Base-by-base conservation (phyloP, 2,113 vertebrate species). In the Amphilophus citrinellus region DNA sequence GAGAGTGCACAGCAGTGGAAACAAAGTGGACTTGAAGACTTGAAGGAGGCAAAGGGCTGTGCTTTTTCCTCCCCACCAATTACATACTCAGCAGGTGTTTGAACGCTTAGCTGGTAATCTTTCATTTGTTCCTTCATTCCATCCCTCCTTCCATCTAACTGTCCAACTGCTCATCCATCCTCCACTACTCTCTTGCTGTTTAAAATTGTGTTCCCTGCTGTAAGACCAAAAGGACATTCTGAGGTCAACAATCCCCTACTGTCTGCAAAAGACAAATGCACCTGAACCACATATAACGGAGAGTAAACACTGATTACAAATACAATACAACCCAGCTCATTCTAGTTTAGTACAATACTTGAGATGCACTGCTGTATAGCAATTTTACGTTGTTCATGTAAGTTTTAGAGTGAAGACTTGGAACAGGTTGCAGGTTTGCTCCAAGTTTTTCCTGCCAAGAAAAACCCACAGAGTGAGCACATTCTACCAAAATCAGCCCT, bases 81-180 rank as follows among this genome's bases (percentile, higher is more conserved):
- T 89, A 91, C 85, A 81, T 62, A 60, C 83, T 61, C 84, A 82
- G 90, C 89, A 90, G 80, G 83, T 88, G 82, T 87, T 59, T 83
- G 75, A 68, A 60, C 7, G 56, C 77, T 90, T 37, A 87, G 78
- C 80, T 84, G 59, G 37, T 87, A 88, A 90, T 87, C 83, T 68
- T 76, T 78, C 78, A 58, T 61, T 32, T 61, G 22, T 20, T 65
- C 61, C 58, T 63, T 63, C 65, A 68, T 68, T 68, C 14, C 15
- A 39, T n/a, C 71, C 62, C 32, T 83, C 56, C 71, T 22, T 86
- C 79, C 15, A 17, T 71, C 80, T 35, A 11, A 77, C 79, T 68
- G 10, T 75, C 76, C 75, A 32, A 63, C 57, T 65, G 15, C 66
- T 87, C 80, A 61, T 83, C 76, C 50, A 57, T 47, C 76, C 63